phyloP scores from a whole-genome alignment of 2,797 vertebrate genomes.

The Schizopygopsis pylzovi region DNA sequence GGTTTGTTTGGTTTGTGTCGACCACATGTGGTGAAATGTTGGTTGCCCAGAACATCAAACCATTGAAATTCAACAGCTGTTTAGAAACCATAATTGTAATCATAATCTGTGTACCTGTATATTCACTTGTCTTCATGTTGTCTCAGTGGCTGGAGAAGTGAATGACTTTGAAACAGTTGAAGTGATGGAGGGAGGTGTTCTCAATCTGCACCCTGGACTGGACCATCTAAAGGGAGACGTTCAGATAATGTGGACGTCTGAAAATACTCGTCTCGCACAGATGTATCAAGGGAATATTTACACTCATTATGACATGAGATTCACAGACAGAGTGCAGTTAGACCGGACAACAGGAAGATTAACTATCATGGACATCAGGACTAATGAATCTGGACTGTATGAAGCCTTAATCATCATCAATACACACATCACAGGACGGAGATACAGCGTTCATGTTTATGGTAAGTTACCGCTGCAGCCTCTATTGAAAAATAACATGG shows the following conservation, averaged over 20 bases:
- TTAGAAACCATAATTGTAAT: background rate
- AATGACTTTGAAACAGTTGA: background rate
- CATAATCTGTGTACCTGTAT: background rate
- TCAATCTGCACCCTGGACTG: background rate
- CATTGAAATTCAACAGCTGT: background rate
- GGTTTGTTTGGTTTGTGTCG: background rate
- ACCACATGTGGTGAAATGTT: too few species aligned
- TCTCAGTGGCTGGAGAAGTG: background rate
- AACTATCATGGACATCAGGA: background rate
- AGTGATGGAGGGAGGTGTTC: slow-evolving; percentile 3
- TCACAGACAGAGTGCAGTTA: background rate
- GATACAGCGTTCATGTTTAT: background rate
- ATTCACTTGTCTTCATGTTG: too few species aligned
- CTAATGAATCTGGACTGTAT: slow-evolving; percentile 19
- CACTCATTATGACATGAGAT: slow-evolving; percentile 16
- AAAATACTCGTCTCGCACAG: slow-evolving; percentile 4
- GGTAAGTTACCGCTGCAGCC: background rate
- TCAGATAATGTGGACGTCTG: slow-evolving; percentile 27
- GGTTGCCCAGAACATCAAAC: background rate
- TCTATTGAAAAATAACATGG: background rate
- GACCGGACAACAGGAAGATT: background rate
- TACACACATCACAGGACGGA: background rate
- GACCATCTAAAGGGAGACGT: background rate
- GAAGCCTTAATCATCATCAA: background rate
- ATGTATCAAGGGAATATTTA: slow-evolving; percentile 7